phyloP scores from a whole-genome alignment of 2,797 vertebrate species.

The Pangasius krempfi region DNA sequence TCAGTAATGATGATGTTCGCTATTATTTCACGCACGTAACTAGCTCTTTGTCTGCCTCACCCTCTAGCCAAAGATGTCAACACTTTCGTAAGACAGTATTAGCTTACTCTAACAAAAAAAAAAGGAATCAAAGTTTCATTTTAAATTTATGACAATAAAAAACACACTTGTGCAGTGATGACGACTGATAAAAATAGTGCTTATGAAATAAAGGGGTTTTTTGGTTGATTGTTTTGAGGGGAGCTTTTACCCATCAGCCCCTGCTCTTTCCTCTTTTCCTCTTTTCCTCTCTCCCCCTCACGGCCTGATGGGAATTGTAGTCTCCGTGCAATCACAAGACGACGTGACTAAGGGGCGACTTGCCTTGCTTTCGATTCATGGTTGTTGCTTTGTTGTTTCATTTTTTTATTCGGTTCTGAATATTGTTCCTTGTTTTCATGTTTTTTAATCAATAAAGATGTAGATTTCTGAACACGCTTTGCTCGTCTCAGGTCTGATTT shows the following conservation, averaged over 20 bases:
- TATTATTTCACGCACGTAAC: constrained; percentile 23
- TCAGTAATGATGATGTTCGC: not conserved
- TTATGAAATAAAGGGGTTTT: not conserved
- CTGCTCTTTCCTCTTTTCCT: not conserved
- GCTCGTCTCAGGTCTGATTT: constrained; percentile 14
- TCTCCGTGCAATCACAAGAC: constrained; percentile 18
- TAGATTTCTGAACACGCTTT: constrained; percentile 51
- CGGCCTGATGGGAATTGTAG: constrained; percentile 13
- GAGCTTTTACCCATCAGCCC: not conserved
- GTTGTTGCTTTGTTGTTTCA: constrained; percentile 35
- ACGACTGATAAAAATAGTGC: not conserved
- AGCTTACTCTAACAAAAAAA: not conserved
- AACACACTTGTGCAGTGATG: not conserved
- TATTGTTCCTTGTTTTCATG: constrained; percentile 60
- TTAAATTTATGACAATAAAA: not conserved
- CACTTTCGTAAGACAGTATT: constrained; percentile 34
- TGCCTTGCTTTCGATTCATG: constrained; percentile 66
- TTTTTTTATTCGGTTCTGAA: constrained; percentile 42
- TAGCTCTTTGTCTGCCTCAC: constrained; percentile 5
- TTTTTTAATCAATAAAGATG: constrained; percentile 61
- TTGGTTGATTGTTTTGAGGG: too few relatives aligned
- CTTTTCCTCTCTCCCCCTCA: not conserved
- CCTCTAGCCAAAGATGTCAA: constrained; percentile 47
- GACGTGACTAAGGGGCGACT: constrained; percentile 71
- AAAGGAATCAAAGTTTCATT: not conserved